Evolutionary conservation across 2,888 invertebrate species (phyloP).

Genomic region (Thelaira solivaga): DNA sequence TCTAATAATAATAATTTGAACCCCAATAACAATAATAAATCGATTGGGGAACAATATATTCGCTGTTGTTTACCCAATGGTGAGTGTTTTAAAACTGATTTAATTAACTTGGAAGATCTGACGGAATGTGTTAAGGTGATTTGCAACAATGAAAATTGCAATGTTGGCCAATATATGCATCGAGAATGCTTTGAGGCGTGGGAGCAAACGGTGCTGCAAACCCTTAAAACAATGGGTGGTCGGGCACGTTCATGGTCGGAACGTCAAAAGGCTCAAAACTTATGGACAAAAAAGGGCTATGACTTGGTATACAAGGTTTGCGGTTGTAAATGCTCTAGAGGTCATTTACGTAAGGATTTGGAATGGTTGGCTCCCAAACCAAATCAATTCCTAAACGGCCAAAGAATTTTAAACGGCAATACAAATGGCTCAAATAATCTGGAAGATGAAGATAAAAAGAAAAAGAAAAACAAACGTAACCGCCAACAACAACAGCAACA

Average conservation of each 20-base stretch:
- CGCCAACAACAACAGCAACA: constrained; percentile 71
- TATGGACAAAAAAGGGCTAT: constrained; percentile 99
- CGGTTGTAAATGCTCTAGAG: constrained; percentile 94
- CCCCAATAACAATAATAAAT: constrained; percentile 59
- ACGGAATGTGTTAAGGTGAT: constrained; percentile 91
- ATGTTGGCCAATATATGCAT: constrained; percentile 95
- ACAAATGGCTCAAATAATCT: constrained; percentile 41
- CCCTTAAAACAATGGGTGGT: constrained; percentile 93
- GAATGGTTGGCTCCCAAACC: constrained; percentile 85
- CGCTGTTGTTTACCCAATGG: constrained; percentile 90
- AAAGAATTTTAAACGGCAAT: constrained; percentile 62
- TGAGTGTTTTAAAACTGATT: constrained; percentile 85
- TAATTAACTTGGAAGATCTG: constrained; percentile 84
- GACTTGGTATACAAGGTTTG: constrained; percentile 97
- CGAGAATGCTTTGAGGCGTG: constrained; percentile 95
- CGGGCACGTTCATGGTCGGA: constrained; percentile 96
- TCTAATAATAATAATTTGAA: constrained; percentile 53
- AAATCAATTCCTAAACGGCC: constrained; percentile 67
- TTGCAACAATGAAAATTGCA: constrained; percentile 96
- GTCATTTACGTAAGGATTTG: constrained; percentile 95
- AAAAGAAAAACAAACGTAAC: constrained; percentile 84
- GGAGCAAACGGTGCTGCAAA: constrained; percentile 92
- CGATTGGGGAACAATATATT: constrained; percentile 77
- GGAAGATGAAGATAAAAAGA: constrained; percentile 79
- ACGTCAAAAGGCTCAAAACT: constrained; percentile 93